Evolutionary conservation across 2,797 vertebrate species (phyloP).

Genomic region (Pseudochaenichthys georgianus): DNA sequence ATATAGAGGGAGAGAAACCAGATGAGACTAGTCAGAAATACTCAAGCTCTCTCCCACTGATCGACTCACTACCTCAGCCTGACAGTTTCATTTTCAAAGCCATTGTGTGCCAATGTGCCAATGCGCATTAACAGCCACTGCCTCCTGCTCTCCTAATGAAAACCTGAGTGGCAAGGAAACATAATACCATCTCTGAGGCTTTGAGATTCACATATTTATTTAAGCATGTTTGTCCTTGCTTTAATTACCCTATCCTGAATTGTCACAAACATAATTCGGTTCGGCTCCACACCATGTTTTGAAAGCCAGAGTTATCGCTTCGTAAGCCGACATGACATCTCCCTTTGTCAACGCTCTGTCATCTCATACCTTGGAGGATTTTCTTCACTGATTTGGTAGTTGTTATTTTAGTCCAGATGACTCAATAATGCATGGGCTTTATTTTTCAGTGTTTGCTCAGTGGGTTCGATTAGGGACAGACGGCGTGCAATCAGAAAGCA

Average conservation of each 20-base stretch:
- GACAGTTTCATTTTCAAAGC: slow-evolving; percentile 72
- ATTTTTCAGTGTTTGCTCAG: slow-evolving; percentile 61
- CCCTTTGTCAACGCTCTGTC: slow-evolving; percentile 57
- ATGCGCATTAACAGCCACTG: slow-evolving; percentile 56
- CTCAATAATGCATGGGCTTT: slow-evolving; percentile 74
- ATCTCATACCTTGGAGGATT: slow-evolving; percentile 44
- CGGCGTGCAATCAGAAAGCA: slow-evolving; percentile 42
- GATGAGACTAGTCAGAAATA: slow-evolving; percentile 69
- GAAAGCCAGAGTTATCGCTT: slow-evolving; percentile 57
- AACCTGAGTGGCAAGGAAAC: slow-evolving; percentile 34
- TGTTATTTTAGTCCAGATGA: slow-evolving; percentile 67
- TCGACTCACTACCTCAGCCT: slow-evolving; percentile 61
- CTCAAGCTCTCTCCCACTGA: slow-evolving; percentile 57
- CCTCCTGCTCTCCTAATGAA: slow-evolving; percentile 45
- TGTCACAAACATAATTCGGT: slow-evolving; percentile 44
- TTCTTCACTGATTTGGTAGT: slow-evolving; percentile 34
- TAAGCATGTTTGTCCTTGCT: slow-evolving; percentile 28
- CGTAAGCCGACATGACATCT: slow-evolving; percentile 66
- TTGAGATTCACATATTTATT: slow-evolving; percentile 49
- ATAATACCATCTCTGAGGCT: slow-evolving; percentile 19
- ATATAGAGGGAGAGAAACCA: slow-evolving; percentile 65
- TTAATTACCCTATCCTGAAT: slow-evolving; percentile 50
- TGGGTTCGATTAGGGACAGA: slow-evolving; percentile 62
- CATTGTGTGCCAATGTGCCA: slow-evolving; percentile 56
- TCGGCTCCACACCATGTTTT: slow-evolving; percentile 34